phyloP scores from a whole-genome alignment of 2,797 vertebrate species.

The Telmatherina bonti region DNA sequence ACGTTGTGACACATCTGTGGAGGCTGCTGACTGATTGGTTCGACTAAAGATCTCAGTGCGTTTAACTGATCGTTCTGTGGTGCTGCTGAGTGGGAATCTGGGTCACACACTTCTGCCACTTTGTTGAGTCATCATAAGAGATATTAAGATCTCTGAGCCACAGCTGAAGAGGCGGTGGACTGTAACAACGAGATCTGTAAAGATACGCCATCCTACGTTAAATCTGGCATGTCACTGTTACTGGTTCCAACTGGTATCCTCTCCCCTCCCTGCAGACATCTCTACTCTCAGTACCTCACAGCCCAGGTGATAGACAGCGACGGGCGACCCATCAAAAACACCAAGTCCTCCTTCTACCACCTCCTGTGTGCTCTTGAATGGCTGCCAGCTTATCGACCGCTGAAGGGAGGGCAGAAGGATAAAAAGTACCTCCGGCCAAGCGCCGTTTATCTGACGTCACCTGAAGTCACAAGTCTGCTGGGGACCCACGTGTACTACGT shows the following conservation, averaged over 20 bases:
- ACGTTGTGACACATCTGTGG: neutral
- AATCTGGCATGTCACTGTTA: neutral
- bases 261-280: conserved; percentile 70
- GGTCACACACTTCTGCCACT: conserved; percentile 38
- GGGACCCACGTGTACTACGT: conserved; percentile 81
- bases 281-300: conserved; percentile 81
- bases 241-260: neutral
- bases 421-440: conserved; percentile 71
- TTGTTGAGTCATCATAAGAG: conserved; percentile 11
- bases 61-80: conserved; percentile 19
- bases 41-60: conserved; percentile 14
- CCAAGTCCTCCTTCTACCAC: conserved; percentile 81
- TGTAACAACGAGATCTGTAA: neutral
- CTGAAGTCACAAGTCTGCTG: conserved; percentile 71
- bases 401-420: conserved; percentile 35
- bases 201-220: neutral
- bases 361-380: conserved; percentile 75
- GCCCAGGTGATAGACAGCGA: conserved; percentile 76
- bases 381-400: conserved; percentile 73
- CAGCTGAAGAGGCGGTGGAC: conserved; percentile 12
- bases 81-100: conserved; percentile 31
- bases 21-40: neutral
- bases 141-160: neutral
- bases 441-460: conserved; percentile 75
- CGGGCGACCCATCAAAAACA: conserved; percentile 54